phyloP scores from a whole-genome alignment of 1,140 invertebrate genomes.

The Papilio helenus region DNA sequence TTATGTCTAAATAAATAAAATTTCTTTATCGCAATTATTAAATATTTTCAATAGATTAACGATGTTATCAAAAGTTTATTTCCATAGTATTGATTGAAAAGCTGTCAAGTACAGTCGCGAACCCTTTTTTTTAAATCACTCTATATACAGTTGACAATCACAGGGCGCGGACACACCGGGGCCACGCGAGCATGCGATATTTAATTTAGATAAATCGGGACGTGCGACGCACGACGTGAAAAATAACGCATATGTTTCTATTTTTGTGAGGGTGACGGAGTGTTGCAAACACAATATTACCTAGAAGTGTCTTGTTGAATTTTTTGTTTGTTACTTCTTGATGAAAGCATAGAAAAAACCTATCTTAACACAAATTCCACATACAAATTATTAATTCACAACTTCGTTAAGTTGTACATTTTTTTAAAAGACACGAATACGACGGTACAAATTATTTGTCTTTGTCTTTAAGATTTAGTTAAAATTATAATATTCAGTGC shows the following conservation, averaged over 20 bases:
- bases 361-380: no score
- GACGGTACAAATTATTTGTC: no score
- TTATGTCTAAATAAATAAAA: neutral
- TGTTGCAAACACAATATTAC: slow-evolving; percentile 40
- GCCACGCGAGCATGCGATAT: slow-evolving; percentile 78
- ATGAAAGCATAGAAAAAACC: no score
- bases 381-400: no score
- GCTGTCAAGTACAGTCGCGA: slow-evolving; percentile 17
- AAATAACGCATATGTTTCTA: slow-evolving; percentile 77
- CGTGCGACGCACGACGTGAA: slow-evolving; percentile 70
- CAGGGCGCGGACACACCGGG: slow-evolving; percentile 60
- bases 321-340: neutral
- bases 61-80: neutral
- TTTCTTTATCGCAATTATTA: neutral
- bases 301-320: slow-evolving; percentile 51
- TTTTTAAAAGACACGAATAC: no score
- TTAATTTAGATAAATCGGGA: slow-evolving; percentile 83
- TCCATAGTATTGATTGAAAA: slow-evolving; percentile 12
- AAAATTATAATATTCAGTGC: no score
- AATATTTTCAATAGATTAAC: neutral
- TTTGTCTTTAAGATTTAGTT: no score
- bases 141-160: slow-evolving; percentile 53
- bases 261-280: slow-evolving; percentile 54
- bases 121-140: slow-evolving; percentile 40
- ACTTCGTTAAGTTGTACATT: no score